A percentile compares a stretch with the other conserved stretches of the same genome.
Conservation (phyloP, 2,888 invertebrate species). For the Cataglyphis rosenhaueri region DNA sequence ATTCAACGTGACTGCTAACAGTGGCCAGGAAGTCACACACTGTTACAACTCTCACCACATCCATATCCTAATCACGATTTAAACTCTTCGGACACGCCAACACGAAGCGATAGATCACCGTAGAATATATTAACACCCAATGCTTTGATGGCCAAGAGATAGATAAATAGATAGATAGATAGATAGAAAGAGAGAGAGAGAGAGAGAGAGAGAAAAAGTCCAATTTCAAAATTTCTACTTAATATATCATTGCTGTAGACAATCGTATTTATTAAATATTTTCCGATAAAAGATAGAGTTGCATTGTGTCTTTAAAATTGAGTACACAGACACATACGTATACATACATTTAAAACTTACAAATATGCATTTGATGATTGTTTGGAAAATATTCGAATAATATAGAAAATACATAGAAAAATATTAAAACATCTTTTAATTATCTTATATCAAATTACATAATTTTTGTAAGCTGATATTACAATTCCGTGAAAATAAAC, state of each 20-base stretch:
- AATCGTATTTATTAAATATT: constrained; percentile 14
- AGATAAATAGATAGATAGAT: not conserved
- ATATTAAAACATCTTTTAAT: not conserved
- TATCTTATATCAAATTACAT: not conserved
- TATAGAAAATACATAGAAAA: not conserved
- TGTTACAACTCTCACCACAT: constrained; percentile 53
- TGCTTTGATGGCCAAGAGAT: constrained; percentile 28
- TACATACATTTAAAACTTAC: not conserved
- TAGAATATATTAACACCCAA: constrained; percentile 45
- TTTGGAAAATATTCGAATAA: not conserved
- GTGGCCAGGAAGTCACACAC: constrained; percentile 56
- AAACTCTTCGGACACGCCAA: constrained; percentile 47
- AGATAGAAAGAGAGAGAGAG: no score
- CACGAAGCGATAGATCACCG: constrained; percentile 39
- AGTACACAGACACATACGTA: no score
- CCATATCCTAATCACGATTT: constrained; percentile 55
- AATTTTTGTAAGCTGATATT: not conserved
- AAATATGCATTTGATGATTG: not conserved
- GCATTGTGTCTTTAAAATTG: not conserved
- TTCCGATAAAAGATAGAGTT: constrained; percentile 1
- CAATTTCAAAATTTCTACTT: constrained; percentile 36
- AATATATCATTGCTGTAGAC: constrained; percentile 33
- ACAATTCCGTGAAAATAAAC: not conserved
- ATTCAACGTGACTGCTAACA: constrained; percentile 38
- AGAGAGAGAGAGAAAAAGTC: not conserved